Evolutionary conservation across 2,888 invertebrate genomes (phyloP), one percentile per base, ranked within the genome.

Genomic region (Eristalinus sepulchralis): DNA sequence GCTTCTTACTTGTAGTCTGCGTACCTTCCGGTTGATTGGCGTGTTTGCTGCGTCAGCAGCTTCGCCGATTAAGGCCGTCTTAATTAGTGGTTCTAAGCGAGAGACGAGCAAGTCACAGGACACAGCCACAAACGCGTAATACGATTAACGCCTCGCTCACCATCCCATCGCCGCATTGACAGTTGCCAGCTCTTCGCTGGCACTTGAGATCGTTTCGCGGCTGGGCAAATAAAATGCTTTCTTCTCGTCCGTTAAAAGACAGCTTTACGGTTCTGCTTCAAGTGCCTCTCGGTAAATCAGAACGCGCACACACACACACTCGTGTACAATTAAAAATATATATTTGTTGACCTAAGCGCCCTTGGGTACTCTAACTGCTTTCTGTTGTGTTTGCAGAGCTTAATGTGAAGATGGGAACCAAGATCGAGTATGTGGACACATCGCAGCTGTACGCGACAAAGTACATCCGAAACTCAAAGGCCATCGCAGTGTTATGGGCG

Each of bases 401-500:
- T 81, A 47, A 79, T 84, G 72, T 31, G 53, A 92, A 93, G 91
- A 97, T 97, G 97, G 97, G 97, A 90, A 97, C 97, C 87, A 97
- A 97, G 94, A 96, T 97, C 91, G 97, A 97, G 92, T 97, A 97
- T 94, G 97, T 97, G 90, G 97, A 97, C 93, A 96, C 97, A 89
- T 96, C 97, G 89, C 97, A 97, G 93, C 95, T 97, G 92, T 97
- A 97, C 93, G 97, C 97, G 88, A 97, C 97, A 84, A 97, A 97
- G 93, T 97, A 97, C 92, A 97, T 97, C 89, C 95, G 97, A 89
- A 97, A 97, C 94, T 97, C 97, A 89, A 97, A 97, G 94, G 98
- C 98, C 67, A 97, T 99, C 88, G 98, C 98, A 70, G 98, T 99
- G 84, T 94, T 99, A 89, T 99, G 99, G 99, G 98, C 97, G 88